Conservation (phyloP, 1,140 invertebrate genomes). For the Meloidogyne hapla region DNA sequence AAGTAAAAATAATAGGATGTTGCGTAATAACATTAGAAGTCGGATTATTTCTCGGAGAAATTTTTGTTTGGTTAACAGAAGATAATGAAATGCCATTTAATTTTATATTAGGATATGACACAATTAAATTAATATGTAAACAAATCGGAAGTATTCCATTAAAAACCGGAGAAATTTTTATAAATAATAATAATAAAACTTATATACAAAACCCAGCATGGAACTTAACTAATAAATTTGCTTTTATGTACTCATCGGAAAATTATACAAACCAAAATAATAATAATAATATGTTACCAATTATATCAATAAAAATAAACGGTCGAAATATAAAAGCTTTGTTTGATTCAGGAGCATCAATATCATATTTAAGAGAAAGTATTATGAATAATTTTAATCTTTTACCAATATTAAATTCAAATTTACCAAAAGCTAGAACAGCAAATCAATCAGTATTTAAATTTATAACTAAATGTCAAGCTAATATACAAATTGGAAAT, state of each 20-base stretch:
- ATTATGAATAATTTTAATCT: background rate
- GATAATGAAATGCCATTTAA: background rate
- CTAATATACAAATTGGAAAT: background rate
- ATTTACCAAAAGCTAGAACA: background rate
- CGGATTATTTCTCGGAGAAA: background rate
- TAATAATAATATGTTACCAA: background rate
- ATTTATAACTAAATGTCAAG: background rate
- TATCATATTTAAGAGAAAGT: background rate
- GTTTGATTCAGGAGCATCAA: background rate
- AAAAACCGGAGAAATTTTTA: conserved; percentile 1
- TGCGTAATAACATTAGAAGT: background rate
- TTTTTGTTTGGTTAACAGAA: background rate
- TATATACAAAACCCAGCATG: background rate
- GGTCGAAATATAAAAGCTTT: background rate
- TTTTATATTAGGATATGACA: background rate
- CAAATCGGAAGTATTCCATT: background rate
- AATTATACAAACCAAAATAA: background rate
- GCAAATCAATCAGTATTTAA: background rate
- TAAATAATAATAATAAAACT: background rate
- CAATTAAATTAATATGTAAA: background rate
- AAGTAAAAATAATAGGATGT: background rate
- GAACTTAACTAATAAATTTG: background rate
- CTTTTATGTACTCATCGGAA: background rate
- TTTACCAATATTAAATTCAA: background rate
- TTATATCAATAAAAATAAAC: background rate